A percentile compares a stretch with the other conserved stretches of the same genome.
phyloP scores from a whole-genome alignment of 2,888 invertebrate genomes.

The Tolmerus cingulatus region DNA sequence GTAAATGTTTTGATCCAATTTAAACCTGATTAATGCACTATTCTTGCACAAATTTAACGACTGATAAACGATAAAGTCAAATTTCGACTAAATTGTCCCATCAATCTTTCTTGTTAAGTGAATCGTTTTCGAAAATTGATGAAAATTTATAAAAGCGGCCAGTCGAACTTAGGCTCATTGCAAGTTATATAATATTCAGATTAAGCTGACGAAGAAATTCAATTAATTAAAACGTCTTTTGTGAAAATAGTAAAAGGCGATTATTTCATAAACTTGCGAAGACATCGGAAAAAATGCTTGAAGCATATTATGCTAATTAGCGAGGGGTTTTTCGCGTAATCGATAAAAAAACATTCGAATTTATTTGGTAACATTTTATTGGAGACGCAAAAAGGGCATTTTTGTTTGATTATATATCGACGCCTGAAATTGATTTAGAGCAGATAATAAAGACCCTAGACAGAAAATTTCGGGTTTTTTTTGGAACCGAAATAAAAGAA shows the following conservation, averaged over 20 bases:
- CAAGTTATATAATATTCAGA: neutral
- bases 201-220: neutral
- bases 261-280: neutral
- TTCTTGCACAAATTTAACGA: neutral
- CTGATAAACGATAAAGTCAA: neutral
- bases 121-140: neutral
- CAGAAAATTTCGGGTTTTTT: neutral
- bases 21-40: neutral
- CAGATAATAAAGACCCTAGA: neutral
- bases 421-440: neutral
- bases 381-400: neutral
- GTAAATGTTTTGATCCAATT: neutral
- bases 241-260: neutral
- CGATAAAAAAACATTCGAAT: neutral
- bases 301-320: neutral
- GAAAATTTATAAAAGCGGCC: neutral
- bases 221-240: neutral
- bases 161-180: neutral
- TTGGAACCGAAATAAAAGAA: neutral
- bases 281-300: neutral
- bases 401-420: neutral
- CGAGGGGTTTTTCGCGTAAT: neutral
- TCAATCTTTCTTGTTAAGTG: neutral
- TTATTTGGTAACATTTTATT: neutral
- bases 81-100: neutral